Conservation (phyloP, 2,888 invertebrate genomes). For the Plutella xylostella region DNA sequence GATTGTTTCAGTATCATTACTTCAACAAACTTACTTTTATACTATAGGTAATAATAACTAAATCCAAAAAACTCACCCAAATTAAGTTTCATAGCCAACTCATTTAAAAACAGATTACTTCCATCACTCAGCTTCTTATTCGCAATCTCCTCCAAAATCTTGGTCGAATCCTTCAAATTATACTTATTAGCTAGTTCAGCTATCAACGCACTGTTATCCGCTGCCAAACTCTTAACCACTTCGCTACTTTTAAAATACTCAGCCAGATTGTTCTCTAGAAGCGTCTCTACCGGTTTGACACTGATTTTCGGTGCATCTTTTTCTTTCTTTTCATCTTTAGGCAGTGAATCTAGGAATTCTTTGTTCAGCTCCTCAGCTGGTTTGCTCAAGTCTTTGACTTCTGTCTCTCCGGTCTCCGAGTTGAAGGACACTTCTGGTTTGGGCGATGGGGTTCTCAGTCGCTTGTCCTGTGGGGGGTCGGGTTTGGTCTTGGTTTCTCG, state of each 20-base stretch:
- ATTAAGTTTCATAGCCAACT: slow-evolving; percentile 30
- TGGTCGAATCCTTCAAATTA: slow-evolving; percentile 13
- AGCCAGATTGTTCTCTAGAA: slow-evolving; percentile 23
- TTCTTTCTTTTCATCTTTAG: slow-evolving; percentile 30
- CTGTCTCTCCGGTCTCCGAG: slow-evolving; percentile 26
- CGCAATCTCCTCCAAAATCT: slow-evolving; percentile 17
- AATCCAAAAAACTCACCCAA: slow-evolving; percentile 27
- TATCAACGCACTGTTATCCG: slow-evolving; percentile 17
- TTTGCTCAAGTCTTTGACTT: slow-evolving; percentile 37
- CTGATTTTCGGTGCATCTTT: slow-evolving; percentile 28
- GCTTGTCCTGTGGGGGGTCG: slow-evolving; percentile 21
- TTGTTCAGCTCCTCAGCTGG: slow-evolving; percentile 52
- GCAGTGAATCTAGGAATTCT: slow-evolving; percentile 53
- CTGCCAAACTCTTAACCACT: slow-evolving; percentile 16
- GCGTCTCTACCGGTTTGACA: slow-evolving; percentile 45
- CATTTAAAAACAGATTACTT: slow-evolving; percentile 21
- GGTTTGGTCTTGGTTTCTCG: slow-evolving; percentile 20
- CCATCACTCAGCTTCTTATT: slow-evolving; percentile 18
- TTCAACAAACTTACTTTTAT: too few relatives aligned
- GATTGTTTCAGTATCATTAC: too few relatives aligned
- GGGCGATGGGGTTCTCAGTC: slow-evolving; percentile 29
- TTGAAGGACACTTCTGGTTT: slow-evolving; percentile 19
- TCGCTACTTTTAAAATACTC: slow-evolving; percentile 13
- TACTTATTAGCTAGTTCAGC: slow-evolving; percentile 17
- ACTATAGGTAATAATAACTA: not conserved